Conservation (phyloP, 92 coral and sea anemone species). For the Phenganax marumi region DNA sequence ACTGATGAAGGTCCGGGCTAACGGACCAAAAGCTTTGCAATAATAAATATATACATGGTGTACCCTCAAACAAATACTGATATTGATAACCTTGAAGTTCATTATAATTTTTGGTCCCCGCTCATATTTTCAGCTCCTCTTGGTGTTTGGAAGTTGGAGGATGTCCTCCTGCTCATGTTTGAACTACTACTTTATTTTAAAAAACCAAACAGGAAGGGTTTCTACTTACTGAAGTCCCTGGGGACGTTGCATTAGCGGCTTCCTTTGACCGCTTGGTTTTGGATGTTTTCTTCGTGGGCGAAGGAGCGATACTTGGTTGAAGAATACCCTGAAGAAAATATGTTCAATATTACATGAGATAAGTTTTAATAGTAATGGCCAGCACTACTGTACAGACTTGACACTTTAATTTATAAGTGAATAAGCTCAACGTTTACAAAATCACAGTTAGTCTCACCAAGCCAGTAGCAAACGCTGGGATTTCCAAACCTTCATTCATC, state of each 20-base stretch:
- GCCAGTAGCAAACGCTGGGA: conserved; percentile 67
- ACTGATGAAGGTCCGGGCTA: too few relatives aligned
- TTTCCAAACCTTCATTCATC: conserved; percentile 44
- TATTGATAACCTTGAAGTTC: too few relatives aligned
- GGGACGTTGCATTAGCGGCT: neutral
- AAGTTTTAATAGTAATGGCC: neutral
- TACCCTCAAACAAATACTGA: too few relatives aligned
- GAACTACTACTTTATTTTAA: neutral
- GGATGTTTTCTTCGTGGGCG: conserved; percentile 60
- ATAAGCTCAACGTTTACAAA: neutral
- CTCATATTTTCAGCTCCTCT: too few relatives aligned
- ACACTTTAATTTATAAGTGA: neutral
- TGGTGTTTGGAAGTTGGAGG: too few relatives aligned
- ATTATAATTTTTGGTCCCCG: too few relatives aligned
- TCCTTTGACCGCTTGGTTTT: conserved; percentile 3
- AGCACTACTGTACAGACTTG: neutral
- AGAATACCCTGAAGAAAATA: conserved; percentile 66
- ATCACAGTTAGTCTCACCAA: conserved; percentile 56
- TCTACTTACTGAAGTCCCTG: conserved; percentile 11
- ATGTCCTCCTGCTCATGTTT: too few relatives aligned
- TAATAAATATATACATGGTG: too few relatives aligned
- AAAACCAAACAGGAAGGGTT: neutral
- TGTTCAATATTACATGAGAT: neutral
- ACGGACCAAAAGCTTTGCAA: too few relatives aligned
- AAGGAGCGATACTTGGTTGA: conserved; percentile 67